phyloP scores from a whole-genome alignment of 2,888 invertebrate species.

The Archips crataeganus region DNA sequence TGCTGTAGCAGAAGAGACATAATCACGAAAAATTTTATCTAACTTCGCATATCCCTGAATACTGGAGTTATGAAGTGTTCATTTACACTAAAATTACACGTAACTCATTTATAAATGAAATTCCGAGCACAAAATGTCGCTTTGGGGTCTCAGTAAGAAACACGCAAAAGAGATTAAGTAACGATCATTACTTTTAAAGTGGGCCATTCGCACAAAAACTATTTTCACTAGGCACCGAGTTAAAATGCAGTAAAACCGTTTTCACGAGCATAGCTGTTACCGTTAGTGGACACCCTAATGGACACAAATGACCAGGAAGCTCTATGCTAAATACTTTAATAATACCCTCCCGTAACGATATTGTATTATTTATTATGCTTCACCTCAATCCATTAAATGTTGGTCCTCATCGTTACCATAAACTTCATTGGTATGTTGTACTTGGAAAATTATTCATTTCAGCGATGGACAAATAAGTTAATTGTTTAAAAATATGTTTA shows the following conservation, averaged over 20 bases:
- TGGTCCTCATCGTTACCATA: neutral
- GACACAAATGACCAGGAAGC: constrained; percentile 72
- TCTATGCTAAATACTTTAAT: constrained; percentile 55
- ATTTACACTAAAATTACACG: neutral
- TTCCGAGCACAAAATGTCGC: neutral
- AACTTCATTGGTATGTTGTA: neutral
- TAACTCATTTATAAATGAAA: neutral
- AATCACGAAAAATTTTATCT: neutral
- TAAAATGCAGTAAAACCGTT: constrained; percentile 68
- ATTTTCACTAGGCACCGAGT: constrained; percentile 56
- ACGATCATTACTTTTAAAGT: constrained; percentile 35
- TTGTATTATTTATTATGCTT: constrained; percentile 14
- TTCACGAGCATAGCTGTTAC: constrained; percentile 64
- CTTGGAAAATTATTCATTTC: neutral
- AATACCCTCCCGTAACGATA: constrained; percentile 36
- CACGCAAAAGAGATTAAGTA: constrained; percentile 21
- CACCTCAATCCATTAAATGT: neutral
- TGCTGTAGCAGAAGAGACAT: neutral
- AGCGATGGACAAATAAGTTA: neutral
- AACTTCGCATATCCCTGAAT: neutral
- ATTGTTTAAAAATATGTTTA: neutral
- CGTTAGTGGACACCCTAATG: constrained; percentile 79
- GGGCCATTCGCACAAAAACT: constrained; percentile 41
- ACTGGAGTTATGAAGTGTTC: neutral
- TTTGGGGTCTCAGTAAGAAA: constrained; percentile 4